Base-by-base conservation (phyloP, 2,113 vertebrate genomes). In the Pagrus major region DNA sequence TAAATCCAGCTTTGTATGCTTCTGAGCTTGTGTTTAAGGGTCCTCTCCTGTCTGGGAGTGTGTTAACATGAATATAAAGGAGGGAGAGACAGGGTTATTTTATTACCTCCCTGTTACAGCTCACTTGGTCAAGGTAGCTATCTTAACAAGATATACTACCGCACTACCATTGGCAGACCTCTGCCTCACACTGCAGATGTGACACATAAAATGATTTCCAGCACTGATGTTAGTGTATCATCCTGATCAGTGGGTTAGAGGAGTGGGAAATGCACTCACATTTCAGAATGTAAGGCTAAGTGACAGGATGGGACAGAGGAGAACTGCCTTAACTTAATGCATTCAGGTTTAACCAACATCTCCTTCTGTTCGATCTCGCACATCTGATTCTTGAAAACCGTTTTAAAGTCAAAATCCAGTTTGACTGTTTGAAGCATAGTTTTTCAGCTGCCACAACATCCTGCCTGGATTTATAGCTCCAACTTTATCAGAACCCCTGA, bases 161-260 rank as follows among this genome's bases (percentile, higher is more conserved):
- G 8, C 56, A 41, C 54, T 65, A 78, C 67, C 75, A 78, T 47
- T 29, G 54, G 47, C 20, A 75, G 73, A 68, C 77, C 41, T 37
- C 60, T 42, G 31, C 60, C 33, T 75, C 60, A 42, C 31, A 35
- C 27, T 33, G 23, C 67, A 79, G 64, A 61, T 60, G 51, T 67
- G 64, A 64, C 63, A 79, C 73, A 67, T 75, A 78, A 77, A 66
- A 44, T 37, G 44, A 83, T 80, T 72, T 64, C 9, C 33, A 52
- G 29, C 12, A 20, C 16, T 54, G 39, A 76, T 52, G 31, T 80
- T 25, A 8, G 20, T 29, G 67, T 27, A 29, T 54, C 42, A 46
- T 33, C 54, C 27, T 69, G 58, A 64, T 27, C 18, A 15, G 29
- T 33, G 35, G 60, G 20, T 39, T 49, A 31, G 41, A 76, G 23